Base-by-base conservation (phyloP, 1,140 invertebrate genomes). In the Platyscapa corneri region DNA sequence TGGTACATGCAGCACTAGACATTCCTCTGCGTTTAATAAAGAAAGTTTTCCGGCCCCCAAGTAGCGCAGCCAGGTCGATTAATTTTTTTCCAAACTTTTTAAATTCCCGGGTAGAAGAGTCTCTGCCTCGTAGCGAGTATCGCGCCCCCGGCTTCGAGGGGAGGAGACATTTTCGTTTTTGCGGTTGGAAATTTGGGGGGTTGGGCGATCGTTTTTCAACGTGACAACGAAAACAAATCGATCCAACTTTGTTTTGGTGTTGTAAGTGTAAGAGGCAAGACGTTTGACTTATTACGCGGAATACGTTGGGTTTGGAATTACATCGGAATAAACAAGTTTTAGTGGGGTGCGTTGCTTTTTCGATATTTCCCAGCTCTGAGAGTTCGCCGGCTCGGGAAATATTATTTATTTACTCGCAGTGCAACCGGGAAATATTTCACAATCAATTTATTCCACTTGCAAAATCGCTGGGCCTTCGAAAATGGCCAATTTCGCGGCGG, bases 21-120 rank as follows among this genome's bases (percentile, higher is more conserved):
- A 78, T 84, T 84, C 42, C 60, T 30, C 42, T 30, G 46, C 53
- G 76, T 79, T 84, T 84, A 84, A 84, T 84, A 84, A 79, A 32
- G 7, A 84, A 79, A 84, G 42, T 79, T 84, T 84, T 49, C 39
- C 75, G 20, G 46, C 3, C 30, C 14, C 23, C 70, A n/a, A 23
- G n/a, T 23, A 74, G 70, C 39, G 70, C 70, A 60, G 70, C 34
- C 37, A 23, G 23, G 56, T 78, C 60, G 49, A 78, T 60, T 80
- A 80, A 42, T 80, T 49, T 34, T 49, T 75, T 75, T 77, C 56
- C 20, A 27, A 74, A 74, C 70, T 74, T 74, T 42, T 42, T n/a
- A 37, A 74, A 42, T 74, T 42, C 37, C 37, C 7, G 8, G 70
- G 34, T 53, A 16, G 7, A 60, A 60, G 20, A 27, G 20, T 60